phyloP scores from a whole-genome alignment of 2,888 invertebrate genomes.

The Monoplex corrugatus region DNA sequence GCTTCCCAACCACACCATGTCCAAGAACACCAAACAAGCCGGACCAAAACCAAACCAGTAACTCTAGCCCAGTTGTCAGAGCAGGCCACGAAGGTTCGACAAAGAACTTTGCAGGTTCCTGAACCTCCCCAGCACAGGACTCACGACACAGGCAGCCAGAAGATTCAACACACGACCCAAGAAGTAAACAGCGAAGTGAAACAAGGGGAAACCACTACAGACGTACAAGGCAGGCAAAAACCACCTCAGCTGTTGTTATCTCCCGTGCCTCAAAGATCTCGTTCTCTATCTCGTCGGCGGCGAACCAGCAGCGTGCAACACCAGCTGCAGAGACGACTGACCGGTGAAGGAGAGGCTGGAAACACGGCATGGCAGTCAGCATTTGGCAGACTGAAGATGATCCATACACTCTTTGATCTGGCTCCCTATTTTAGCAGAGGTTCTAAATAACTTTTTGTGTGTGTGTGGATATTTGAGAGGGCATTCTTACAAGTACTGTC shows the following conservation, averaged over 20 bases:
- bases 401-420: constrained; percentile 49
- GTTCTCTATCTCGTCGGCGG: constrained; percentile 1
- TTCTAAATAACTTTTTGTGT: too few relatives aligned
- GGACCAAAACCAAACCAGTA: neutral
- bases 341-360: neutral
- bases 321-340: constrained; percentile 35
- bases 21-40: neutral
- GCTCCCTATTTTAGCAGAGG: constrained; percentile 7
- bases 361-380: constrained; percentile 48
- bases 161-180: neutral
- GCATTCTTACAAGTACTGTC: too few relatives aligned
- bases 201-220: neutral
- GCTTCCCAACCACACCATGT: neutral
- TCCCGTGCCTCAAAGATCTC: neutral
- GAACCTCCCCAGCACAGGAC: neutral
- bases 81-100: constrained; percentile 11
- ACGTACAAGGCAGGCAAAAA: neutral
- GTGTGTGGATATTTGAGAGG: too few relatives aligned
- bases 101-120: neutral
- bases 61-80: constrained; percentile 34
- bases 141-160: neutral
- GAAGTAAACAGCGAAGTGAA: neutral
- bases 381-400: constrained; percentile 49
- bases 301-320: neutral
- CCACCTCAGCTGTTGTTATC: neutral